phyloP scores from a whole-genome alignment of 2,113 vertebrate species.

The Pithys albifrons region DNA sequence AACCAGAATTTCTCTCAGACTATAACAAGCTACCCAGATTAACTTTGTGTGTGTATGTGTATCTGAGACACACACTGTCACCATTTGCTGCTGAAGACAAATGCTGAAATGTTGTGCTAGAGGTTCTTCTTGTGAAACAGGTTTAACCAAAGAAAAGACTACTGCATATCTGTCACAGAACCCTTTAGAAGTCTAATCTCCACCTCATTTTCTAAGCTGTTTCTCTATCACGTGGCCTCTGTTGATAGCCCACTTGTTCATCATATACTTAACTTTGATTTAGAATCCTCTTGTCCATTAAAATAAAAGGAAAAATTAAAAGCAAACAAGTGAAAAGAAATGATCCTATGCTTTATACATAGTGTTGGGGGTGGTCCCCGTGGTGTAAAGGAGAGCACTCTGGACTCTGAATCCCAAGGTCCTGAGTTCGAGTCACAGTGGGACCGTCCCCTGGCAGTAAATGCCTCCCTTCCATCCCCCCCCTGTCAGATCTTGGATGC shows the following conservation, averaged over 20 bases:
- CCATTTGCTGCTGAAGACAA: not conserved
- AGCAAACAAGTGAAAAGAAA: not conserved
- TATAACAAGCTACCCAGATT: not conserved
- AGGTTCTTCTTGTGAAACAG: not conserved
- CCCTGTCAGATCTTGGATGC: too few relatives aligned
- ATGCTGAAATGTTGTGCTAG: not conserved
- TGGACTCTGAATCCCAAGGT: too few relatives aligned
- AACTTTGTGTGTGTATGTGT: not conserved
- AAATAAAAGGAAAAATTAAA: not conserved
- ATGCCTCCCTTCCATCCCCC: too few relatives aligned
- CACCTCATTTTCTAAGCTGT: not conserved
- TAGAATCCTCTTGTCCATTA: not conserved
- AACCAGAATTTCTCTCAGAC: not conserved
- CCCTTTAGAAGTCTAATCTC: not conserved
- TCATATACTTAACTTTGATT: not conserved
- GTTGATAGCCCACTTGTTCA: not conserved
- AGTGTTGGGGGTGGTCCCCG: not conserved
- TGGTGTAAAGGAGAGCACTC: too few relatives aligned
- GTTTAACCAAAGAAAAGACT: not conserved
- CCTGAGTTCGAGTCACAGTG: too few relatives aligned
- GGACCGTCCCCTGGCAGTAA: too few relatives aligned
- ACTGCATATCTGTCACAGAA: not conserved
- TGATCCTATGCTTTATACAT: not conserved
- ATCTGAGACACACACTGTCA: not conserved
- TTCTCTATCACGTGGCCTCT: not conserved